Conservation (phyloP, 1,140 invertebrate species). For the Riptortus pedestris region DNA sequence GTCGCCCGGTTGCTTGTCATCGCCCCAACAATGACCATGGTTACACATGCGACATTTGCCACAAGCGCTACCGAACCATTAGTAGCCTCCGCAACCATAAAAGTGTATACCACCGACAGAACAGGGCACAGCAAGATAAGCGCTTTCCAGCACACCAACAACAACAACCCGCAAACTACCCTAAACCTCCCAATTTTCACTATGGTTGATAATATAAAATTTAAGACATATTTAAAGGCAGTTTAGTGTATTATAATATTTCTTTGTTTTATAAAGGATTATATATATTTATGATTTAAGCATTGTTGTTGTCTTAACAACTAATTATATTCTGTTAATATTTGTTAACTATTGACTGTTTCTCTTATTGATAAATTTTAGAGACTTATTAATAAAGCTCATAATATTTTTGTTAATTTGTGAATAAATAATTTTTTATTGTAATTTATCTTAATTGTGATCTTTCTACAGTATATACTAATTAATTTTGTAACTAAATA, state of each 20-base stretch:
- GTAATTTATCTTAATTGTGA: slow-evolving; percentile 1
- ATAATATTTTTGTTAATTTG: neutral
- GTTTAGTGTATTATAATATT: too few relatives aligned
- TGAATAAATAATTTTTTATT: neutral
- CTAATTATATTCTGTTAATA: neutral
- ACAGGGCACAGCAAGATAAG: slow-evolving; percentile 22
- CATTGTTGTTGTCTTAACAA: too few relatives aligned
- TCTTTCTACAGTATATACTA: neutral
- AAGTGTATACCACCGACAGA: slow-evolving; percentile 63
- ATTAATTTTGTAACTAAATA: neutral
- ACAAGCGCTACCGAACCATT: slow-evolving; percentile 74
- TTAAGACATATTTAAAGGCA: too few relatives aligned
- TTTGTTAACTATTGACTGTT: slow-evolving; percentile 5
- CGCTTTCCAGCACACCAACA: slow-evolving; percentile 2
- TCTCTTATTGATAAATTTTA: neutral
- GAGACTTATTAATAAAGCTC: neutral
- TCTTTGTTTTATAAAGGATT: too few relatives aligned
- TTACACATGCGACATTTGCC: slow-evolving; percentile 72
- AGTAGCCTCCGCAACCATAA: slow-evolving; percentile 79
- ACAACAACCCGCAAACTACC: slow-evolving; percentile 5
- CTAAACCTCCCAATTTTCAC: slow-evolving; percentile 6
- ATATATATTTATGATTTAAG: too few relatives aligned
- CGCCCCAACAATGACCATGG: slow-evolving; percentile 64
- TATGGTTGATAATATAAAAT: slow-evolving; percentile 2
- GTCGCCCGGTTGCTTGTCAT: slow-evolving; percentile 40